Evolutionary conservation across 2,888 invertebrate species (phyloP).

Genomic region (Ferrisia virgata): DNA sequence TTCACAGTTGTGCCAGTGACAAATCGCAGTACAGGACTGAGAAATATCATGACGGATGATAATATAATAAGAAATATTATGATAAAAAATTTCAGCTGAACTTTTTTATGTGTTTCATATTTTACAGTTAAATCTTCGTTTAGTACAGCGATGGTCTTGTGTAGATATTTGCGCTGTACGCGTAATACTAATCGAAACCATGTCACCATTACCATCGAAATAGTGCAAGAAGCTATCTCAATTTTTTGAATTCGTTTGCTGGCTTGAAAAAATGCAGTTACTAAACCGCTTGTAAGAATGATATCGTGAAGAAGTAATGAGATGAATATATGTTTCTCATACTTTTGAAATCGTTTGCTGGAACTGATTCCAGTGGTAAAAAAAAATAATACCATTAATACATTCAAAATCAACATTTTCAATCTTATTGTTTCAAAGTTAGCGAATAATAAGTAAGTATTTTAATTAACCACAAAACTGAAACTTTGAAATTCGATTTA

Average conservation of each 20-base stretch:
- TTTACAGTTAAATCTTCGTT: neutral
- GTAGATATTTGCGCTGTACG: neutral
- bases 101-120: neutral
- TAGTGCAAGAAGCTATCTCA: neutral
- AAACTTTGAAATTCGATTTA: too few species aligned
- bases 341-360: neutral
- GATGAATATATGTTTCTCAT: neutral
- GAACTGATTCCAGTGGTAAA: neutral
- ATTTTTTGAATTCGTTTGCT: neutral
- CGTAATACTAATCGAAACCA: neutral
- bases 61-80: neutral
- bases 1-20: neutral
- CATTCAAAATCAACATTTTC: neutral
- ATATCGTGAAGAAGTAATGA: neutral
- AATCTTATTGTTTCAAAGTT: neutral
- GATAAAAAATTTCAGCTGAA: neutral
- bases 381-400: neutral
- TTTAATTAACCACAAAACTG: too few species aligned
- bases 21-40: neutral
- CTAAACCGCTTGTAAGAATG: neutral
- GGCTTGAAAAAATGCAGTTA: neutral
- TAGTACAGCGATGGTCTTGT: neutral
- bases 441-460: neutral
- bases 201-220: neutral
- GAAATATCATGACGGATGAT: neutral